Base-by-base conservation (phyloP, 2,888 invertebrate genomes). In the Unio delphinus region DNA sequence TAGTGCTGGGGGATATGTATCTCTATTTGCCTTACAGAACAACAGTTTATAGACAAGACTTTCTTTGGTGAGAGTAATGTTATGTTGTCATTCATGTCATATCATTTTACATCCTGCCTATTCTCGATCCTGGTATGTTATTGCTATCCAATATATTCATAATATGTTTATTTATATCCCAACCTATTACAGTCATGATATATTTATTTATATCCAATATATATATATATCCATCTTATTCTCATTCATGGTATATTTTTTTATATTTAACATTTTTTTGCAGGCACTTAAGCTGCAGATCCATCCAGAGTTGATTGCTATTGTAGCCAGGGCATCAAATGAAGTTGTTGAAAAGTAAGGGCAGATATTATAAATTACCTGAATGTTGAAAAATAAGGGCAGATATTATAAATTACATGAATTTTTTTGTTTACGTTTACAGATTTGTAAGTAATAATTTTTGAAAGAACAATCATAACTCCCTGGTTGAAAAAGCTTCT, bases 201-300 rank as follows among this genome's bases (percentile, higher is more conserved):
- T 30, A 4, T 34, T 34, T 34, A 34, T 34, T 34, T 34, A 7
- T 34, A 7, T 34, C 7, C 34, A 28, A 28, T 28, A 28, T 28
- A 6, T 30, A 30, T 30, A 30, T 30, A 6, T 30, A 30, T 30
- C 30, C 30, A 30, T 7, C 30, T 0, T 30, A 30, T 30, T 30
- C 30, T 5, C 3, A 17, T 54, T 61, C 18, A 55, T 28, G 15
- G 23, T 26, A 28, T 23, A 26, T n/a, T 45, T 11, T 11, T 45
- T 45, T 45, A 45, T 45, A 45, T 45, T 45, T 15, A 45, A 15
- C 34, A 18, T 59, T 20, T 59, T 18, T 18, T 67, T 77, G 34
- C 90, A 95, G 94, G 94, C 93, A 87, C 93, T 96, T 82, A 95
- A 95, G 90, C 93, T 93, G 58, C 94, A 95, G 89, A 95, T 96